Conservation (phyloP, 2,797 vertebrate species). For the Rhabdomys pumilio region DNA sequence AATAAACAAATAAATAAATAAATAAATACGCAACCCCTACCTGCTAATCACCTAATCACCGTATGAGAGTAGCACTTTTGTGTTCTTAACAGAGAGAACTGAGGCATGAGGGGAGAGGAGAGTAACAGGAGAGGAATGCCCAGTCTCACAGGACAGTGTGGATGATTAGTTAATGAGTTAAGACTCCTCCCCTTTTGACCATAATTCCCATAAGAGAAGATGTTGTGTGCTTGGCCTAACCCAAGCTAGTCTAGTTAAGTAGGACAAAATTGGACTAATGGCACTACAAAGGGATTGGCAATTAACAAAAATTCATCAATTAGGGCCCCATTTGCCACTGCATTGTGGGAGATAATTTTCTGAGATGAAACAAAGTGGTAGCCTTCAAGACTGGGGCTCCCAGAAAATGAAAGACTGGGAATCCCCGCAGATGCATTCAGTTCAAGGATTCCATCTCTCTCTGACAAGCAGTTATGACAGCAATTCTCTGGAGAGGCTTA, state of each 20-base stretch:
- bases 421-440: background rate
- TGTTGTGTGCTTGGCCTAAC: background rate
- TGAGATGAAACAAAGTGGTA: constrained; percentile 42
- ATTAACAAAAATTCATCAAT: constrained; percentile 61
- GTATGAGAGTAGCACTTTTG: background rate
- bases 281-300: constrained; percentile 1
- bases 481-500: constrained; percentile 49
- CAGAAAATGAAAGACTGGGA: constrained; percentile 60
- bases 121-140: background rate
- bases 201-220: background rate
- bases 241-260: background rate
- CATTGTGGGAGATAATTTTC: constrained; percentile 62
- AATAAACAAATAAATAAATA: background rate
- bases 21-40: background rate
- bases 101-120: background rate
- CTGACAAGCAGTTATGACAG: constrained; percentile 69
- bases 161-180: background rate
- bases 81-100: background rate
- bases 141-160: background rate
- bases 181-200: background rate
- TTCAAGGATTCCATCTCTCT: constrained; percentile 28
- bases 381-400: constrained; percentile 48
- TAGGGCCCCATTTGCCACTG: constrained; percentile 21
- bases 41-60: background rate
- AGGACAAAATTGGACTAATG: constrained; percentile 46